Evolutionary conservation across 2,113 vertebrate species (phyloP), one percentile per base, ranked within the genome.

Genomic region (Choloepus hoffmanni): DNA sequence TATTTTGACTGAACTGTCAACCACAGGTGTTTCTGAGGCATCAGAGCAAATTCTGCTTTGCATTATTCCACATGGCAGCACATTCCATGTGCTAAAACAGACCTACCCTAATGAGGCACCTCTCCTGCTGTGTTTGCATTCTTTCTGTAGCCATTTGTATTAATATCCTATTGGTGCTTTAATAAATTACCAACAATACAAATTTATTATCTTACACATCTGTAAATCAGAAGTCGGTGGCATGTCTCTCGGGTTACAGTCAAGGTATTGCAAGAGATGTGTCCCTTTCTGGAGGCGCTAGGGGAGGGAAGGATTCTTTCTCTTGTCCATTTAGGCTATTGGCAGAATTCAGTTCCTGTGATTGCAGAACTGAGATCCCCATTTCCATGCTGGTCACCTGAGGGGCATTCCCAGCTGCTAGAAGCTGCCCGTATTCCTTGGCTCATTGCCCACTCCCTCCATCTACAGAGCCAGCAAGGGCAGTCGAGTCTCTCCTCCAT

Each of bases 1-100:
- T 74, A 72, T 92, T 94, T 96, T 82, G 88, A 77, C 40, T 60
- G 83, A 76, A 85, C 60, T 62, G 36, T 89, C 45, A 30, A 7
- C 84, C 87, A 85, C 58, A 43, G 33, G 23, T 48, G 55, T 85
- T 94, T 90, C 70, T 18, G 33, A 90, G 83, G 55, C 26, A 13
- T 30, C 65, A 95, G 24, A 77, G n/a, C 77, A 85, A 90, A 85
- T n/a, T 7, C 23, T 86, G 67, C 23, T 43, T 74, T 36, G 45
- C 24, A 76, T 90, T 67, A 70, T 30, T 89, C 62, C 45, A 89
- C 43, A 23, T n/a, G 50, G 79, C 70, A 85, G 53, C 23, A 81
- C 18, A 4, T 87, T 67, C 84, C 45, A 77, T 73, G 40, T 15
- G 26, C 40, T 62, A 62, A 93, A 85, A 72, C 5, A n/a, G 45